Evolutionary conservation across 2,113 vertebrate species (phyloP), one percentile per base, ranked within the genome.

Genomic region (Amblyornis subalaris): DNA sequence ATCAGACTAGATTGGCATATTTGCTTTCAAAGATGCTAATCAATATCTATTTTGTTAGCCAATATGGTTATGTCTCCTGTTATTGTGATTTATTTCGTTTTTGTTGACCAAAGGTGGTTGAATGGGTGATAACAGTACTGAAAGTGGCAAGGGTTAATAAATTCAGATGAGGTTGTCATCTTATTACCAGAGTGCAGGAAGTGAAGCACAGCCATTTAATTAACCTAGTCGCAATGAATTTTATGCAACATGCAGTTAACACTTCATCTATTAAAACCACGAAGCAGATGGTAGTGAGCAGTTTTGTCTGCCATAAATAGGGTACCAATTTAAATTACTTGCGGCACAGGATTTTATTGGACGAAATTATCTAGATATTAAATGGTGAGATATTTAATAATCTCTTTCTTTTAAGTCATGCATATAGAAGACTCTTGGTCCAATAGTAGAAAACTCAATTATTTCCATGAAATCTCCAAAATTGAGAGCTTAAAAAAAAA

Each of bases 101-200:
- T 90, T 95, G 88, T 90, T 88, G 96, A 93, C 93, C 79, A 92
- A 87, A 94, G 87, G 80, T 91, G 44, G 73, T 60, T 92, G 92
- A 88, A 90, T 88, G 88, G 93, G 81, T 87, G 93, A 93, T 80
- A 95, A 95, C 79, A 77, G 80, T 51, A 92, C 88, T 79, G 91
- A 75, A 96, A 89, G 67, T 96, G 95, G 93, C 90, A 95, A 94
- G 95, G 96, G 96, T 97, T 97, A 97, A 97, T 96, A 96, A 96
- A 97, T 97, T 95, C 93, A 96, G 95, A 97, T 96, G 95, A 97
- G 95, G 93, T 96, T 96, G 96, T 96, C 96, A 95, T 96, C 92
- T 88, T 95, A 95, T 93, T 96, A 94, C 94, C 96, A 96, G 90
- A 93, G 92, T 94, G 95, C 95, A 95, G 90, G 93, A 94, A 97